A percentile compares a stretch with the other conserved stretches of the same genome.
Conservation (phyloP, 1,140 invertebrate genomes). For the Hestina assimilis region DNA sequence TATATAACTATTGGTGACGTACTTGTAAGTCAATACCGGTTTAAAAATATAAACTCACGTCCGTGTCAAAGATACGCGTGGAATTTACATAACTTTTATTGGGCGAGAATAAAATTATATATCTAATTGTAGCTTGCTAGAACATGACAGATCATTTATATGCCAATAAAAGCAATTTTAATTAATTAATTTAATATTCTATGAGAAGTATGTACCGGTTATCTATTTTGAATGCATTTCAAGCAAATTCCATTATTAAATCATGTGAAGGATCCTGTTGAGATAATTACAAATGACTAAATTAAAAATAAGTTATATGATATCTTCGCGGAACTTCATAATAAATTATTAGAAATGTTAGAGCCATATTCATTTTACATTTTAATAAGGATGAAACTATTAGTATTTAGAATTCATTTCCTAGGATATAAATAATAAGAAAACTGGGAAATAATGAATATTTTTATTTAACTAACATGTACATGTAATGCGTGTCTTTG, state of each 20-base stretch:
- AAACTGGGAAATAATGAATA: neutral
- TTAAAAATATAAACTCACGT: constrained; percentile 6
- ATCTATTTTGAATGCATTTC: constrained; percentile 26
- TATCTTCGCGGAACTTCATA: constrained; percentile 9
- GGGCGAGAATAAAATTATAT: neutral
- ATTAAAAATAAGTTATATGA: constrained; percentile 8
- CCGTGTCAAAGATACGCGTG: neutral
- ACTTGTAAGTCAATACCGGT: constrained; percentile 13
- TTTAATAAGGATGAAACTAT: constrained; percentile 1
- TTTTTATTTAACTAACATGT: neutral
- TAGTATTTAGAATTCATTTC: neutral
- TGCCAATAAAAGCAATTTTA: constrained; percentile 20
- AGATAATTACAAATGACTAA: constrained; percentile 17
- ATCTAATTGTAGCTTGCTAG: neutral
- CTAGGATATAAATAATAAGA: neutral
- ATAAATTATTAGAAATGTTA: constrained; percentile 16
- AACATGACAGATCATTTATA: constrained; percentile 11
- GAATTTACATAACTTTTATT: neutral
- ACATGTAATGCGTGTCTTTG: too few species aligned
- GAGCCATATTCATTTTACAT: neutral
- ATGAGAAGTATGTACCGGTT: constrained; percentile 22
- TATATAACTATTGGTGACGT: neutral
- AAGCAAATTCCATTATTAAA: constrained; percentile 23
- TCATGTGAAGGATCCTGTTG: constrained; percentile 20
- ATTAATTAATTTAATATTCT: constrained; percentile 22